phyloP scores from a whole-genome alignment of 2,113 vertebrate genomes.

The Haliaeetus leucogaster region DNA sequence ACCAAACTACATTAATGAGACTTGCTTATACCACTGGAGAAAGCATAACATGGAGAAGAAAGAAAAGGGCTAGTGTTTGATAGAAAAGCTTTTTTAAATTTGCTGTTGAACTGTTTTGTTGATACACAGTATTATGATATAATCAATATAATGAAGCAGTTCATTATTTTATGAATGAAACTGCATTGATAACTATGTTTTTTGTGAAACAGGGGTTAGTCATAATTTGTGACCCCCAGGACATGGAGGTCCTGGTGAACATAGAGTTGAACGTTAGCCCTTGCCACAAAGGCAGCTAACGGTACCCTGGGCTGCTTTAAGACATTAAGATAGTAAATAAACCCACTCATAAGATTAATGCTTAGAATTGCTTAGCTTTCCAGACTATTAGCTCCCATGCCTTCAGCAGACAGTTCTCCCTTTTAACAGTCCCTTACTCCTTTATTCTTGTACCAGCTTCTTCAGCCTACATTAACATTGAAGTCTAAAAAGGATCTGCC shows the following conservation, averaged over 20 bases:
- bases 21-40: not conserved
- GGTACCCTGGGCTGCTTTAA: not conserved
- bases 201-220: not conserved
- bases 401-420: not conserved
- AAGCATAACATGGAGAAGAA: not conserved
- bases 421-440: not conserved
- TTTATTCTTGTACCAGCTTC: not conserved
- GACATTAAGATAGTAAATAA: not conserved
- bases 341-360: not conserved
- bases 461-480: rapidly evolving
- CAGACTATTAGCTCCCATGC: not conserved
- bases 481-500: not conserved
- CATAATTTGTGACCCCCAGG: not conserved
- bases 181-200: not conserved
- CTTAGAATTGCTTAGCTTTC: not conserved
- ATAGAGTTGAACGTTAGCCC: not conserved
- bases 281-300: not conserved
- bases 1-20: not conserved
- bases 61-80: not conserved
- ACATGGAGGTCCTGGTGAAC: not conserved
- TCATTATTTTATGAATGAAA: not conserved
- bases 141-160: not conserved
- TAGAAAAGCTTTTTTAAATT: not conserved
- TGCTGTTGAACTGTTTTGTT: not conserved
- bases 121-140: not conserved